A percentile compares a stretch with the other conserved stretches of the same genome.
Conservation (phyloP, 2,888 invertebrate genomes). For the Diloba caeruleocephala region DNA sequence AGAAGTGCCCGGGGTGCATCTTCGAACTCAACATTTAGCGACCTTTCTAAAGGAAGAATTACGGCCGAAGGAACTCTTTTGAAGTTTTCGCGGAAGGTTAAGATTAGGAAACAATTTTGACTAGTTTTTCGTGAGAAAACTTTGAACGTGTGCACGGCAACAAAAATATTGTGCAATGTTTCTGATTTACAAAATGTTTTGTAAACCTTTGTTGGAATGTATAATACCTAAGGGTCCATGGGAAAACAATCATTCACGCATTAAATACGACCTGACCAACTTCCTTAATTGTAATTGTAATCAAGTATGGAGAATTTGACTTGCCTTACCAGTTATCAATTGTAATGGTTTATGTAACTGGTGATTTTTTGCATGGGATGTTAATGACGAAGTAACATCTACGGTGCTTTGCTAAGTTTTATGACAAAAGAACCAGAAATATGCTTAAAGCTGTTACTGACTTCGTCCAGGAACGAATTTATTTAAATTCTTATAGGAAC, state of each 20-base stretch:
- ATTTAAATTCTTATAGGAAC: no score
- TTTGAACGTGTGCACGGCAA: neutral
- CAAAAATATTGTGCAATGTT: neutral
- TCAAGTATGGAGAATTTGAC: slow-evolving; percentile 11
- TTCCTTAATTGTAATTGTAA: slow-evolving; percentile 12
- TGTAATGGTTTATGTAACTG: slow-evolving; percentile 3
- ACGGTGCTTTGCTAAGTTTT: no score
- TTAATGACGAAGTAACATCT: neutral
- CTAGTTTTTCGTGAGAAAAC: neutral
- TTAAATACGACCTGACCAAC: neutral
- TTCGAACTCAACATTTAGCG: no score
- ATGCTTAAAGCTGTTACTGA: no score
- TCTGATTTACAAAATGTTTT: neutral
- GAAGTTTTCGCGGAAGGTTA: no score
- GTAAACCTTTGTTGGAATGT: neutral
- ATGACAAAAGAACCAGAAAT: no score
- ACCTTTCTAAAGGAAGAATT: no score
- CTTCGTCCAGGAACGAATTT: no score
- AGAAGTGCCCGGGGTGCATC: no score
- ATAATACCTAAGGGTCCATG: neutral
- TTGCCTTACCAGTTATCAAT: slow-evolving; percentile 7
- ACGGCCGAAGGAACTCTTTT: no score
- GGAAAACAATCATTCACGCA: slow-evolving; percentile 5
- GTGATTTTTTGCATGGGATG: slow-evolving; percentile 3
- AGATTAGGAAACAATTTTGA: neutral